Conservation (phyloP, 2,888 invertebrate species). For the Baronia brevicornis region DNA sequence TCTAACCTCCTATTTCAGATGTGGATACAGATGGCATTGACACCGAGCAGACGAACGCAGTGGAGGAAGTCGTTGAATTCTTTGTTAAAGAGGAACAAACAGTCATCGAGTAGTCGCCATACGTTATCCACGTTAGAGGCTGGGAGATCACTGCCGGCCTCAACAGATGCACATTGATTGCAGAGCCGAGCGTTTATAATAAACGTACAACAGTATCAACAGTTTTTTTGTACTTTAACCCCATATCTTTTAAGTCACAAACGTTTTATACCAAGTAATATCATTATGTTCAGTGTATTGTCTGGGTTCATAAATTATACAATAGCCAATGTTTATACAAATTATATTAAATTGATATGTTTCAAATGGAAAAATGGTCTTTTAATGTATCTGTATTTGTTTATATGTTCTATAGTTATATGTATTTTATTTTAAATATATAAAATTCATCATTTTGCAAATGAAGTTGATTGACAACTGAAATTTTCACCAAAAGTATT, state of each 20-base stretch:
- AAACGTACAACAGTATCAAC: conserved; percentile 31
- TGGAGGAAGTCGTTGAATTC: conserved; percentile 98
- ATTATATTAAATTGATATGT: conserved; percentile 72
- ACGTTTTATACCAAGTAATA: conserved; percentile 27
- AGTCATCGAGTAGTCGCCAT: conserved; percentile 81
- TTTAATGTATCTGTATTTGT: conserved; percentile 46
- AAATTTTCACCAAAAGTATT: too few relatives aligned
- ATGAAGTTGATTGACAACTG: too few relatives aligned
- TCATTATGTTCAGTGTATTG: conserved; percentile 53
- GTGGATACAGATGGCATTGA: conserved; percentile 95
- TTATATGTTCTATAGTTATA: too few relatives aligned
- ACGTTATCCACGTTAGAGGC: conserved; percentile 40
- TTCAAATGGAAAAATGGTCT: conserved; percentile 61
- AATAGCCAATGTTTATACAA: conserved; percentile 70
- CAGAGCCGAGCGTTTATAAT: conserved; percentile 29
- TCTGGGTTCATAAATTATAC: conserved; percentile 60
- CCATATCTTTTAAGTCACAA: conserved; percentile 34
- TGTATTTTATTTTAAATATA: too few relatives aligned
- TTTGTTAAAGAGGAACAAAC: conserved; percentile 96
- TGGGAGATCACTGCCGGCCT: conserved; percentile 40
- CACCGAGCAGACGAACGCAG: conserved; percentile 88
- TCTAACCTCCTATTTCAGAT: too few relatives aligned
- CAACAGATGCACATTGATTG: conserved; percentile 18
- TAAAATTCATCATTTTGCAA: too few relatives aligned
- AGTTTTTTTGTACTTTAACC: conserved; percentile 52